phyloP scores from a whole-genome alignment of 2,888 invertebrate species.

The Eumacrocentrus americanus region DNA sequence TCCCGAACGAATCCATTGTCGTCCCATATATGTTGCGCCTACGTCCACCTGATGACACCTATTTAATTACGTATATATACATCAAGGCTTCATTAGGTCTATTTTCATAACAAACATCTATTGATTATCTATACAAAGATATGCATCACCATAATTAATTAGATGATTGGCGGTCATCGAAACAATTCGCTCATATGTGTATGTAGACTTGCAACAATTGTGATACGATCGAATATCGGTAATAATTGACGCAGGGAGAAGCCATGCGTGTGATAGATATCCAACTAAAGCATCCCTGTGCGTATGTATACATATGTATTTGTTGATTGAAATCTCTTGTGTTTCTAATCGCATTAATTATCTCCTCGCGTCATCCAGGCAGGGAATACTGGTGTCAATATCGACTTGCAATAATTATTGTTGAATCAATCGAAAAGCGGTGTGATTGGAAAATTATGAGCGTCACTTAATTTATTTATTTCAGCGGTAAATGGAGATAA shows the following conservation, averaged over 20 bases:
- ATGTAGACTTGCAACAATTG: neutral
- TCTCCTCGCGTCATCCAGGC: neutral
- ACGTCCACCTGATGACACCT: too few relatives aligned
- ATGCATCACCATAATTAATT: too few relatives aligned
- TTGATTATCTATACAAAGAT: too few relatives aligned
- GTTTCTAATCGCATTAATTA: slow-evolving; percentile 3
- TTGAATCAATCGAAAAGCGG: too few relatives aligned
- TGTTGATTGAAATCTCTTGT: slow-evolving; percentile 1
- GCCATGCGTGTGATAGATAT: slow-evolving; percentile 6
- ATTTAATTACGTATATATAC: too few relatives aligned
- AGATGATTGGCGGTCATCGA: neutral
- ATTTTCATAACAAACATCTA: too few relatives aligned
- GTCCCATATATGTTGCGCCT: too few relatives aligned
- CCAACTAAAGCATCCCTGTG: neutral
- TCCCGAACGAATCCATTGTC: neutral
- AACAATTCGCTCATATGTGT: neutral
- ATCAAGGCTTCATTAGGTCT: too few relatives aligned
- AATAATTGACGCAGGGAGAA: neutral
- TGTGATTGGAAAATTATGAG: neutral
- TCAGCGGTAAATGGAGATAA: too few relatives aligned
- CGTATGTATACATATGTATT: neutral
- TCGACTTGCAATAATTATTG: slow-evolving; percentile 1
- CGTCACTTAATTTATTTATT: too few relatives aligned
- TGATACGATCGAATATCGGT: neutral
- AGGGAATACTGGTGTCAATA: too few relatives aligned